phyloP scores from a whole-genome alignment of 2,113 vertebrate species.

The Asarcornis scutulata region DNA sequence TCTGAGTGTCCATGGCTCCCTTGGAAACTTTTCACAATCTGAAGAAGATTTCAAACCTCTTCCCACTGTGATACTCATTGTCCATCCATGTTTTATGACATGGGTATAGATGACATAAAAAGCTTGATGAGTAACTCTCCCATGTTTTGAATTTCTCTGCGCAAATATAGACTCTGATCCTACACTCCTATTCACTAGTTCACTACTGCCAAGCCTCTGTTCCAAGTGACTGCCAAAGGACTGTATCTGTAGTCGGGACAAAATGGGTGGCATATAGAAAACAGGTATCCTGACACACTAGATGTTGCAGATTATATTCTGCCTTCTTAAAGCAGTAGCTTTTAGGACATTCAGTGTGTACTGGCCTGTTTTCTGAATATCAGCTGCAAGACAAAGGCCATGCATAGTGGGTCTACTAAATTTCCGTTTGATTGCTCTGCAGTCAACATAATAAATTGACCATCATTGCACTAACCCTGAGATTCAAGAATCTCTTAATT shows the following conservation, averaged over 20 bases:
- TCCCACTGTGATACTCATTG: neutral
- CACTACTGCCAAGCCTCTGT: rapidly evolving
- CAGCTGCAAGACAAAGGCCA: neutral
- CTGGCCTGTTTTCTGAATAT: neutral
- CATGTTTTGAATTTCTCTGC: neutral
- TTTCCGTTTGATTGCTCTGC: neutral
- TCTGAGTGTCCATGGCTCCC: neutral
- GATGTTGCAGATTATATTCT: neutral
- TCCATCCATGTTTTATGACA: neutral
- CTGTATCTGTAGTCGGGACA: neutral
- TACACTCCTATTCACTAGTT: neutral
- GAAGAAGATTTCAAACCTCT: neutral
- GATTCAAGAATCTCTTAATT: neutral
- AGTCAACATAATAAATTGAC: neutral
- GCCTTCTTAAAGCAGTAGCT: neutral
- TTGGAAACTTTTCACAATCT: neutral
- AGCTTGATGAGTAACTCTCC: neutral
- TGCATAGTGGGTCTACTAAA: neutral
- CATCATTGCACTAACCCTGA: neutral
- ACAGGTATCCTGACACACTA: neutral
- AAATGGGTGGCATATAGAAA: neutral
- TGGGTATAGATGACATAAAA: neutral
- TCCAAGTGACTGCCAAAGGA: neutral
- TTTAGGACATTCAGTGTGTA: neutral
- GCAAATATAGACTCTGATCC: neutral